Evolutionary conservation across 1,140 invertebrate genomes (phyloP), one percentile per base, ranked within the genome.

Genomic region (Danaus plexippus): DNA sequence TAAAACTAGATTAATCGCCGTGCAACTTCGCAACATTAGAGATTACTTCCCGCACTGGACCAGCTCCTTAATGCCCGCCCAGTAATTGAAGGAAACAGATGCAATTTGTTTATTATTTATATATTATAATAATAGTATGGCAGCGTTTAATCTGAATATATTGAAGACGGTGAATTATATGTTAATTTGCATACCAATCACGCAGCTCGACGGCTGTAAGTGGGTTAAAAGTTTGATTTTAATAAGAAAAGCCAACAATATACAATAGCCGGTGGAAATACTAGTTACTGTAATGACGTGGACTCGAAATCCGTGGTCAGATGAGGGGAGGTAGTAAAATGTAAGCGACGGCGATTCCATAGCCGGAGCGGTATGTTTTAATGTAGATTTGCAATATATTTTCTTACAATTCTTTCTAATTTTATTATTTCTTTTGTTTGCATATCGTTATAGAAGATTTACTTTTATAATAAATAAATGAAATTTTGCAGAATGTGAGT

Each of bases 211-310:
- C 58, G 56, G 65, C 63, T 61, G 57, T 62, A 73, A 73, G 69
- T 75, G 65, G 75, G 73, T 73, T 74, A 64, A 71, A 76, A 74
- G 73, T 72, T 63, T 67, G 65, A 63, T 73, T 76, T 75, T 75
- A 77, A 79, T 76, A 77, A 71, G 69, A 75, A 79, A 77, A 69
- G 70, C 66, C 69, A 79, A 79, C 73, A 83, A 75, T 69, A 76
- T 76, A 73, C 69, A 74, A 73, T 73, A 67, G 70, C 63, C 61
- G 58, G 69, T 75, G 74, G 73, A 80, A 80, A 80, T 80, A 79
- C 80, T 77, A 75, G 71, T 72, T 73, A 57, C 66, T 68, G 58
- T 59, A 64, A 75, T 82, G 77, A 80, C 72, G 79, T 80, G 58
- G 61, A 54, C 13, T 59, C 48, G 42, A 32, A 32, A 32, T 32